Conservation (phyloP, 2,113 vertebrate genomes). For the Sander vitreus region DNA sequence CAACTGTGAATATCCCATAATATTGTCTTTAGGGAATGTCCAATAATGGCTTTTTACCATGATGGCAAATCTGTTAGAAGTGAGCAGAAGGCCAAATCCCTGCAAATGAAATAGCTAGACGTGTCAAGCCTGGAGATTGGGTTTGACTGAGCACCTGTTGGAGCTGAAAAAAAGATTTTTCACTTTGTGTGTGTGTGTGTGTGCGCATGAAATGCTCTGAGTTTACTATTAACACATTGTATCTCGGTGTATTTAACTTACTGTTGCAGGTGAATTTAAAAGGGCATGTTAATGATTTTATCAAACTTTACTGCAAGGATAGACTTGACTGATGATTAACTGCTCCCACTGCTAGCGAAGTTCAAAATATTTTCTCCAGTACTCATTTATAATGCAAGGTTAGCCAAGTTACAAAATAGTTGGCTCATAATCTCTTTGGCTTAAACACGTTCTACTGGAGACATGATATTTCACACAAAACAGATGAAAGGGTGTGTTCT, state of each 20-base stretch:
- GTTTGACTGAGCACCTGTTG: constrained; percentile 21
- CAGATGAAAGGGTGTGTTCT: background rate
- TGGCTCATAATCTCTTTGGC: background rate
- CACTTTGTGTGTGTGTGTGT: background rate
- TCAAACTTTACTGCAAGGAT: background rate
- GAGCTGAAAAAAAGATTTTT: constrained; percentile 17
- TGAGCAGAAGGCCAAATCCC: constrained; percentile 29
- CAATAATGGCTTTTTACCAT: constrained; percentile 24
- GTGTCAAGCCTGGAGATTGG: constrained; percentile 27
- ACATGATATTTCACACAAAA: background rate
- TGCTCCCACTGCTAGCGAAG: background rate
- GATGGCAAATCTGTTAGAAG: constrained; percentile 42
- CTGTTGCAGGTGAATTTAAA: background rate
- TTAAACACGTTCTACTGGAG: background rate
- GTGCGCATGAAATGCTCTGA: background rate
- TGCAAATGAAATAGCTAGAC: constrained; percentile 27
- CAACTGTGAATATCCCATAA: constrained; percentile 29
- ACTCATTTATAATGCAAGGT: background rate
- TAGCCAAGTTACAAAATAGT: background rate
- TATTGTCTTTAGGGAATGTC: constrained; percentile 40
- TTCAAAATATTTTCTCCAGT: background rate
- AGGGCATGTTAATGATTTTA: background rate
- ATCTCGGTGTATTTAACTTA: background rate
- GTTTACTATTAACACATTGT: background rate
- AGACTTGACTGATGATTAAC: constrained; percentile 1